Percentiles rank a stretch among this genome's conserved stretches.
Evolutionary conservation across 2,113 vertebrate genomes (phyloP).

Genomic region (Trematomus loennbergii): DNA sequence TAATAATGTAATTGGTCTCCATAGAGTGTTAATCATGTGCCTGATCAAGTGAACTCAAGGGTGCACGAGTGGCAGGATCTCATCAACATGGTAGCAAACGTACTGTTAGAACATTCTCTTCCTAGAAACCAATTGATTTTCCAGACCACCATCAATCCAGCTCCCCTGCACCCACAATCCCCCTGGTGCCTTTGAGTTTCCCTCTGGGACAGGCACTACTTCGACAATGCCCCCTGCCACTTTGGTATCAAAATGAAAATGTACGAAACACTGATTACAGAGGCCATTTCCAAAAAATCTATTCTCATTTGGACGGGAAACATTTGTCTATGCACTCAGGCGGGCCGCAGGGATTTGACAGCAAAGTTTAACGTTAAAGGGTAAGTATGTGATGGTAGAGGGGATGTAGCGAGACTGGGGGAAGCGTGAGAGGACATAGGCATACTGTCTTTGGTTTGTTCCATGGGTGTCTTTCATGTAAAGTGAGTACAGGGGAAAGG

Average conservation of each 20-base stretch:
- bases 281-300: constrained; percentile 71
- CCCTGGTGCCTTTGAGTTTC: constrained; percentile 38
- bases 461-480: constrained; percentile 36
- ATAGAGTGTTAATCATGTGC: neutral
- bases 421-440: neutral
- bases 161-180: neutral
- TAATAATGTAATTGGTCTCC: constrained; percentile 1
- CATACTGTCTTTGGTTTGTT: neutral
- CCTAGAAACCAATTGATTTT: neutral
- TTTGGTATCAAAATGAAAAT: constrained; percentile 72
- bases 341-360: constrained; percentile 52
- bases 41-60: constrained; percentile 7
- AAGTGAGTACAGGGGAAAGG: constrained; percentile 17
- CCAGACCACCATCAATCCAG: neutral
- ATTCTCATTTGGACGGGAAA: constrained; percentile 80
- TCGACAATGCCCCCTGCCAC: constrained; percentile 26
- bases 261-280: constrained; percentile 71
- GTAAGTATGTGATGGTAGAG: constrained; percentile 21
- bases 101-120: neutral
- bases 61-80: neutral
- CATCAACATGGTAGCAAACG: neutral
- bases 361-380: constrained; percentile 63
- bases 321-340: constrained; percentile 78
- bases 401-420: neutral
- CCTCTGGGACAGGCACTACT: constrained; percentile 29